Base-by-base conservation (phyloP, 30 jellyfish, hydroid and myxozoan genomes). In the Aurelia coerulea region DNA sequence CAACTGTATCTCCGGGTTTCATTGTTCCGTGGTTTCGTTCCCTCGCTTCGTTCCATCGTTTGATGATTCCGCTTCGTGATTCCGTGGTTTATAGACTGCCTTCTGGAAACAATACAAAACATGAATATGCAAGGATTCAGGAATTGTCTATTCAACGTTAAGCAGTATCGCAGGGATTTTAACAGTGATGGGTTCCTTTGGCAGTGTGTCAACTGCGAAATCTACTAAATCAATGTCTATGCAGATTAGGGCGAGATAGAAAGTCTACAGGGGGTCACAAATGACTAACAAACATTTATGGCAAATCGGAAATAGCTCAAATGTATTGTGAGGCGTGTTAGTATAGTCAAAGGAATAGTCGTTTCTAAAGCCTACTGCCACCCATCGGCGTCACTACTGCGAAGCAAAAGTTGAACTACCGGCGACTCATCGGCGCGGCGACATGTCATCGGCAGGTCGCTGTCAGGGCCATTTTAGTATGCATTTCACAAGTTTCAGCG, bases 301-400 rank as follows among this genome's bases (percentile, higher is more conserved):
- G 12, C 73, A 53, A 59, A 65, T 75, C 85, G 85, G 85, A 75
- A 56, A 23, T 53, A 18, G 59, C 74, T n/a, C 6, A 49, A 42
- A 73, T 3, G 51, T 49, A 50, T 46, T 46, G 8, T 46, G 56
- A 46, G 6, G 56, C 56, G 56, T 6, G 56, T 46, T 46, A 46
- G 56, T 4, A 46, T 46, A 46, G 56, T 46, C 56, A 46, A 7
- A 46, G 16, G 56, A 46, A 46, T 7, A 46, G 56, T 46, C 56
- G 56, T 46, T 46, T 46, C 56, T 46, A 46, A 46, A 46, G 56
- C 15, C 56, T 46, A 37, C 49, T 2, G 49, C 49, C 5, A 37
- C 49, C 49, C 49, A 37, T 5, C 49, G 49, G 49, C 49, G 49
- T 37, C 49, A 37, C 49, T 37, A 37, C 49, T 37, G 49, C 49